phyloP scores from a whole-genome alignment of 1,140 invertebrate genomes.

The Euschistus heros region DNA sequence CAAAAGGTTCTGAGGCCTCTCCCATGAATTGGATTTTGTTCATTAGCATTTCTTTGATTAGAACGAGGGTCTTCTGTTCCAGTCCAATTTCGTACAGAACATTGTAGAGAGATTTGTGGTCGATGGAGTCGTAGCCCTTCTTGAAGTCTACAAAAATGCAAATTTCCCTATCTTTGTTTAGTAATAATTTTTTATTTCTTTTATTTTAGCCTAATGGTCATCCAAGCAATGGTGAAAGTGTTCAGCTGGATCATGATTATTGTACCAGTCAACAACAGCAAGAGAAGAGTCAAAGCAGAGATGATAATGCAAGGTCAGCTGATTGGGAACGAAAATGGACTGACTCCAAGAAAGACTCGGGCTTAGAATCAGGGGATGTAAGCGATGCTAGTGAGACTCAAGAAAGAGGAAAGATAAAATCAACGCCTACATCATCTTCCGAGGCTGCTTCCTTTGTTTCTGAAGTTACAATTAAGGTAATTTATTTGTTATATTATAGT shows the following conservation, averaged over 20 bases:
- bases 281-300: background rate
- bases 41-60: too few relatives aligned
- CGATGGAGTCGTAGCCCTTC: too few relatives aligned
- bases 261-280: slow-evolving; percentile 32
- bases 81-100: too few relatives aligned
- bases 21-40: too few relatives aligned
- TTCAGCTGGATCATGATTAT: slow-evolving; percentile 44
- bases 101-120: too few relatives aligned
- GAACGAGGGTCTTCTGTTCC: too few relatives aligned
- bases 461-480: too few relatives aligned
- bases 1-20: too few relatives aligned
- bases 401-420: slow-evolving; percentile 25
- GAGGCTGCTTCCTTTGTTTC: too few relatives aligned
- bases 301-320: background rate
- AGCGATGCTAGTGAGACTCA: slow-evolving; percentile 34
- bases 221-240: slow-evolving; percentile 28
- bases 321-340: slow-evolving; percentile 18
- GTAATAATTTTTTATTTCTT: background rate
- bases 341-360: slow-evolving; percentile 37
- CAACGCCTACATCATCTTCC: background rate
- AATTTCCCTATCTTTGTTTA: background rate
- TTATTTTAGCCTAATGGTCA: slow-evolving; percentile 17
- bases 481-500: too few relatives aligned
- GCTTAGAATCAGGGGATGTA: slow-evolving; percentile 37
- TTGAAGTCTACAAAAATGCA: background rate